Evolutionary conservation across 1,140 invertebrate genomes (phyloP).

Genomic region (Ostrea denselamellosa): DNA sequence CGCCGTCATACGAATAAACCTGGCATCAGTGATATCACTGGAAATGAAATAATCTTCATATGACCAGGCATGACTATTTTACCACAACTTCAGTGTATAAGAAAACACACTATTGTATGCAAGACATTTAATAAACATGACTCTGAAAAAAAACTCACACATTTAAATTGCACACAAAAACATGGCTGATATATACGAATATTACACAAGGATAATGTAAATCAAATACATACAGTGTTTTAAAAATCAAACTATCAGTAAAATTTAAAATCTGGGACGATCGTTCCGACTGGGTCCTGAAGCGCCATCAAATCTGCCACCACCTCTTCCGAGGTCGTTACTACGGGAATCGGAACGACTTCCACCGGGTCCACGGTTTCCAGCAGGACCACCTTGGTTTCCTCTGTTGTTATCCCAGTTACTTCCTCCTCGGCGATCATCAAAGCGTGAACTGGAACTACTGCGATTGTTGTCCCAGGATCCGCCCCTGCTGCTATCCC

Average conservation of each 20-base stretch:
- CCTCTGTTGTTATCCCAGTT: slow-evolving; percentile 31
- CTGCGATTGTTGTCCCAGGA: background rate
- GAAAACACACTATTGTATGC: background rate
- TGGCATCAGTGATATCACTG: too few relatives aligned
- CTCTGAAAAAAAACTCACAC: slow-evolving; percentile 9
- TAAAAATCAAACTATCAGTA: background rate
- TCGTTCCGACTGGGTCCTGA: background rate
- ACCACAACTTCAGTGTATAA: too few relatives aligned
- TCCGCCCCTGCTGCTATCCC: slow-evolving; percentile 3
- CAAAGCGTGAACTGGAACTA: background rate
- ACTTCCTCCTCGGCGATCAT: background rate
- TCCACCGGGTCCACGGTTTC: background rate
- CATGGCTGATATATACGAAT: background rate
- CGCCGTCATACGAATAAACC: too few relatives aligned
- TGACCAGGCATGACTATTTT: too few relatives aligned
- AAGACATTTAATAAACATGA: slow-evolving; percentile 22
- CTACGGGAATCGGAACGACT: background rate
- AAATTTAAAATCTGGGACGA: slow-evolving; percentile 30
- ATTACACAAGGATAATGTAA: background rate
- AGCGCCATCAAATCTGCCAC: background rate
- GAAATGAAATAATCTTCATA: too few relatives aligned
- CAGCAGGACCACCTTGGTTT: background rate
- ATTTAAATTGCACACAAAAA: slow-evolving; percentile 17
- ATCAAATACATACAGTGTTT: background rate
- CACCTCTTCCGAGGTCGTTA: background rate